phyloP scores from a whole-genome alignment of 1,140 invertebrate species.

The Drosophila bipectinata region DNA sequence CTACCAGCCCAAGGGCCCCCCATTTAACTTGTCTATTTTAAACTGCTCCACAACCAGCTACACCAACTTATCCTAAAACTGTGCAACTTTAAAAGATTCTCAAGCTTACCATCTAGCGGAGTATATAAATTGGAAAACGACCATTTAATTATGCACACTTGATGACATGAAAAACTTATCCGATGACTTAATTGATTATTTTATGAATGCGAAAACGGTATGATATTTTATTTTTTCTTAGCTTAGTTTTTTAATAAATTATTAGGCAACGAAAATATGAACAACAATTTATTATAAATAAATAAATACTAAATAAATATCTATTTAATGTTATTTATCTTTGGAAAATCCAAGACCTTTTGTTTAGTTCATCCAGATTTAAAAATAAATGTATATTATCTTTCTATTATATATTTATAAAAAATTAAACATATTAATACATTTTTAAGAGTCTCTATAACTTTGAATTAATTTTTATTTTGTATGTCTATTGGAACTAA shows the following conservation, averaged over 20 bases:
- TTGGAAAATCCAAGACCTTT: too few species aligned
- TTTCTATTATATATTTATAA: neutral
- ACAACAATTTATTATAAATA: too few species aligned
- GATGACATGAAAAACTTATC: slow-evolving; percentile 21
- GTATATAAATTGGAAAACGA: slow-evolving; percentile 52
- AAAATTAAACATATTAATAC: neutral
- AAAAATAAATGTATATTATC: too few species aligned
- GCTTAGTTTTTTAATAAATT: too few species aligned
- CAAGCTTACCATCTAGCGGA: slow-evolving; percentile 27
- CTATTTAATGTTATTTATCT: too few species aligned
- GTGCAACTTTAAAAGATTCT: slow-evolving; percentile 17
- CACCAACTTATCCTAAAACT: slow-evolving; percentile 21
- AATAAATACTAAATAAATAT: too few species aligned
- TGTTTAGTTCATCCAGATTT: too few species aligned
- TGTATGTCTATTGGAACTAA: neutral
- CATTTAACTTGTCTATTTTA: slow-evolving; percentile 1
- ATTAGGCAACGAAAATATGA: too few species aligned
- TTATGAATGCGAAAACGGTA: slow-evolving; percentile 35
- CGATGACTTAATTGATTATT: slow-evolving; percentile 9
- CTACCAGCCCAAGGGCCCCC: slow-evolving; percentile 8
- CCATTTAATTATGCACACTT: slow-evolving; percentile 23
- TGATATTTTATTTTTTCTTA: neutral
- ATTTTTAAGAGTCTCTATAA: neutral
- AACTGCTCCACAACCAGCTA: slow-evolving; percentile 43
- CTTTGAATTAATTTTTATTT: neutral